phyloP scores from a whole-genome alignment of 2,888 invertebrate species.

The Ischnura elegans region DNA sequence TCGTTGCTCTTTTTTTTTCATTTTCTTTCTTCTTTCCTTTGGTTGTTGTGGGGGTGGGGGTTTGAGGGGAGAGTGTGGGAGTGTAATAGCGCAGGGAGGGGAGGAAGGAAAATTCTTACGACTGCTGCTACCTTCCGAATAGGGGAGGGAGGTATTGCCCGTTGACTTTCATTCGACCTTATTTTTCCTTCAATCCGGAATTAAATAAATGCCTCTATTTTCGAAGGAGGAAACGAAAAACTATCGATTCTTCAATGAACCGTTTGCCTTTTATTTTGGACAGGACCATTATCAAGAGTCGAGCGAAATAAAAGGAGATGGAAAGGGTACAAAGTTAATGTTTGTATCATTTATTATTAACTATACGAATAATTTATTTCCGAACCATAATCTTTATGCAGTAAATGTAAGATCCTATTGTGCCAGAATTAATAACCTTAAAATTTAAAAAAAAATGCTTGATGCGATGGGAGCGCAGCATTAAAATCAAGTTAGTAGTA shows the following conservation, averaged over 20 bases:
- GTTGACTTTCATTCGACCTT: conserved; percentile 58
- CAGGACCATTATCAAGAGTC: not conserved
- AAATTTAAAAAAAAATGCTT: too few species aligned
- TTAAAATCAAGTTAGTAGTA: too few species aligned
- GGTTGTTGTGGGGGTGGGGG: not conserved
- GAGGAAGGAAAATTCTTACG: not conserved
- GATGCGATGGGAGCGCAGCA: too few species aligned
- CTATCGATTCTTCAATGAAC: conserved; percentile 56
- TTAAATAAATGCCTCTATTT: conserved; percentile 33
- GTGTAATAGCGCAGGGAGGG: not conserved
- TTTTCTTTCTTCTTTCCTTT: too few species aligned
- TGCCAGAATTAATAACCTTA: too few species aligned
- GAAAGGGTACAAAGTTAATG: not conserved
- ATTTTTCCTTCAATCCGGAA: conserved; percentile 1
- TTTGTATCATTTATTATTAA: too few species aligned
- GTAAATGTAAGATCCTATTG: too few species aligned
- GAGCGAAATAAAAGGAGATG: not conserved
- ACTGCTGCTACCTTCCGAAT: not conserved
- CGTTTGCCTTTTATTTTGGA: not conserved
- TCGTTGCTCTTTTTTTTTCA: not conserved
- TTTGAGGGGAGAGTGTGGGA: not conserved
- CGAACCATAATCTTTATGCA: too few species aligned
- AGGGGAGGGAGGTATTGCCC: not conserved
- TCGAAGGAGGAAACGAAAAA: not conserved
- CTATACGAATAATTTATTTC: too few species aligned